These are phyloP conservation scores for Scomber scombrus DNA, from an alignment of 2,113 vertebrate genomes.

Conservation along the genomic window DNA sequence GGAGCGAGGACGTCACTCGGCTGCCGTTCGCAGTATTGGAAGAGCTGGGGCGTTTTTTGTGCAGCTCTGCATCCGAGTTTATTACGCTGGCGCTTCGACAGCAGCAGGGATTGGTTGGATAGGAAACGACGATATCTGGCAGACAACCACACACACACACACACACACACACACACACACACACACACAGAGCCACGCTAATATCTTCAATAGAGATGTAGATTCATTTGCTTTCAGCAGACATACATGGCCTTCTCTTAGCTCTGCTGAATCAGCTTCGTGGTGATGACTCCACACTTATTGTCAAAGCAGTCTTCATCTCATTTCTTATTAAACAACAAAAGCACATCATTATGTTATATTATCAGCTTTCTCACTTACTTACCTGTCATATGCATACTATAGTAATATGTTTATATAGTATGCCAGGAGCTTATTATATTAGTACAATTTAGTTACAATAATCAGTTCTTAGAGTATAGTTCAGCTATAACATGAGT, in stretches of 20 bases:
- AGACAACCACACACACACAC: background rate
- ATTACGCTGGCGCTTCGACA: background rate
- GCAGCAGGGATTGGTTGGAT: constrained; percentile 21
- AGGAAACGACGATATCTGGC: constrained; percentile 14
- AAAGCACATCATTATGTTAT: too few species aligned
- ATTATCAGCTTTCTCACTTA: too few species aligned
- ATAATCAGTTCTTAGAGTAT: too few species aligned
- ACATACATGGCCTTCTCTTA: background rate
- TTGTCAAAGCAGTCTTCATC: constrained; percentile 5
- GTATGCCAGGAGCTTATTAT: too few species aligned
- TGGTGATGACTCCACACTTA: background rate
- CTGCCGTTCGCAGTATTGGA: constrained; percentile 25
- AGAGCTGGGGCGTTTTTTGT: constrained; percentile 26
- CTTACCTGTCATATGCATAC: too few species aligned
- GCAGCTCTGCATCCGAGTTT: constrained; percentile 29
- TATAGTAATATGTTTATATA: too few species aligned
- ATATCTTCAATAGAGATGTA: background rate
- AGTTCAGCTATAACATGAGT: too few species aligned
- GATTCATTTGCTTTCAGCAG: constrained; percentile 4
- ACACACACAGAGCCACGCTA: background rate
- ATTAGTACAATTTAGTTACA: too few species aligned
- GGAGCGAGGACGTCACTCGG: constrained; percentile 40
- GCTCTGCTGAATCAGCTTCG: constrained; percentile 35
- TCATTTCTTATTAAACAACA: background rate
- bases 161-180: background rate